Evolutionary conservation across 2,113 vertebrate species (phyloP).

Genomic region (Etheostoma spectabile): DNA sequence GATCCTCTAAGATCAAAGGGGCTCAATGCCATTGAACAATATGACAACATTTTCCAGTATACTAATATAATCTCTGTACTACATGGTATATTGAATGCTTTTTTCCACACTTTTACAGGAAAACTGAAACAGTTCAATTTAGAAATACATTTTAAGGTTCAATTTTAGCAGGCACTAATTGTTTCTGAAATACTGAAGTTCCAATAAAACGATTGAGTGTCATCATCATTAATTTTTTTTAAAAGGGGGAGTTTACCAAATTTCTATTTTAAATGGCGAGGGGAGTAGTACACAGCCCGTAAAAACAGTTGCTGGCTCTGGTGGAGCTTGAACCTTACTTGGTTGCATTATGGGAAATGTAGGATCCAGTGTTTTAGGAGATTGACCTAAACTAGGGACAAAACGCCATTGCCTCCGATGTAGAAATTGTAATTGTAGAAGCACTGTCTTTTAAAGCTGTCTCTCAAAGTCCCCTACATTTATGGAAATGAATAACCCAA

Average conservation of each 20-base stretch:
- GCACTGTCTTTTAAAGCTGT: neutral
- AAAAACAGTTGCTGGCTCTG: conserved; percentile 12
- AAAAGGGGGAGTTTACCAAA: neutral
- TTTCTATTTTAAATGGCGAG: neutral
- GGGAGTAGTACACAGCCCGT: neutral
- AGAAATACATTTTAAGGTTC: neutral
- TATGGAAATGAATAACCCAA: neutral
- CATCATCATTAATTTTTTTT: too few species aligned
- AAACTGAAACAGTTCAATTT: too few species aligned
- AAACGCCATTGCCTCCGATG: neutral
- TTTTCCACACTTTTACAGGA: too few species aligned
- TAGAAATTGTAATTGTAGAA: too few species aligned
- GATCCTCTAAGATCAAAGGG: neutral
- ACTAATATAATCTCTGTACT: neutral
- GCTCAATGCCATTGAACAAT: neutral
- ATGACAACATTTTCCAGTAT: neutral
- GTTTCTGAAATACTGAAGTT: neutral
- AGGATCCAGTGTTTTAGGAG: neutral
- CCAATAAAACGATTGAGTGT: neutral
- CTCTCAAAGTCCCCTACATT: neutral
- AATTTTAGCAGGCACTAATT: neutral
- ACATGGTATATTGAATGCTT: too few species aligned
- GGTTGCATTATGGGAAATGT: conserved; percentile 9
- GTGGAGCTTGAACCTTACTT: neutral
- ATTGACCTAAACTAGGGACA: neutral